A percentile compares a stretch with the other conserved stretches of the same genome.
Evolutionary conservation across 2,797 vertebrate genomes (phyloP).

Genomic region (Falco biarmicus): DNA sequence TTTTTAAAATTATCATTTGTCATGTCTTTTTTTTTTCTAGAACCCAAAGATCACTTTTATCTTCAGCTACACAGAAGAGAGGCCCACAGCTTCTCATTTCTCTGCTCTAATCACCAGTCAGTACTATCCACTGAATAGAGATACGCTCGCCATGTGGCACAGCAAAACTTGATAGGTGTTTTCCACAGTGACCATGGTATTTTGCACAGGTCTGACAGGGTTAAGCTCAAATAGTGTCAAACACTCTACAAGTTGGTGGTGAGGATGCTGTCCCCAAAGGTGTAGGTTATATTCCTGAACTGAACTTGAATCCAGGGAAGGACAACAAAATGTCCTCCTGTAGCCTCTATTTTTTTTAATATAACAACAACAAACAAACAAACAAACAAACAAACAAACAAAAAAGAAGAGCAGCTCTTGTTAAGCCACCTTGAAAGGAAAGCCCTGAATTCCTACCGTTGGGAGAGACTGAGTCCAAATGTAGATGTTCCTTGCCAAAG

Average conservation of each 20-base stretch:
- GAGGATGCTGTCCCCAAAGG: neutral
- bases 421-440: neutral
- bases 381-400: neutral
- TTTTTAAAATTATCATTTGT: neutral
- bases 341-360: neutral
- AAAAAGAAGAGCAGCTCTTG: neutral
- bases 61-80: neutral
- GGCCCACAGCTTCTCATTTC: neutral
- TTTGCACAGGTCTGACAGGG: neutral
- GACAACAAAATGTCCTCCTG: neutral
- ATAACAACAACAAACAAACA: neutral
- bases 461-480: neutral
- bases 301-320: neutral
- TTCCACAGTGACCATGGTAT: neutral
- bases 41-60: neutral
- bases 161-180: neutral
- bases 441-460: neutral
- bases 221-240: neutral
- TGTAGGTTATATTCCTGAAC: neutral
- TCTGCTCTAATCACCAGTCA: neutral
- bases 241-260: neutral
- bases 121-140: neutral
- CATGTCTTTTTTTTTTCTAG: neutral
- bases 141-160: neutral
- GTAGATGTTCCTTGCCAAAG: neutral